A percentile compares a stretch with the other conserved stretches of the same genome.
These are phyloP conservation scores for Ips typographus DNA, from an alignment of 1,140 invertebrate genomes.

Conservation along the genomic window DNA sequence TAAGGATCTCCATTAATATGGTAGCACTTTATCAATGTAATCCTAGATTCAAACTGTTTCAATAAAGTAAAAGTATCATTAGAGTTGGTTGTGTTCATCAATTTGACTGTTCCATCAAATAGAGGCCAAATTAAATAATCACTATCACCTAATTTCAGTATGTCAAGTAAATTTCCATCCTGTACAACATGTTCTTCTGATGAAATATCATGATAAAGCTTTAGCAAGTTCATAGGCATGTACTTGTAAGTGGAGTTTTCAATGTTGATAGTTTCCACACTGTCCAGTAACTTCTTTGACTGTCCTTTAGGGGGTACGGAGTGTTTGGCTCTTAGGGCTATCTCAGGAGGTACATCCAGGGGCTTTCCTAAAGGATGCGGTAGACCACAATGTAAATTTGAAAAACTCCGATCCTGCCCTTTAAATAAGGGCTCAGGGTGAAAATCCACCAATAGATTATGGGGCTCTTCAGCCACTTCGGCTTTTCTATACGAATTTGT, in stretches of 20 bases:
- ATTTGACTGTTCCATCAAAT: slow-evolving; percentile 1
- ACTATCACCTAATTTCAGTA: neutral
- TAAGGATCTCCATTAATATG: too few relatives aligned
- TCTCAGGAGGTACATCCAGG: neutral
- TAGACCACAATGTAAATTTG: slow-evolving; percentile 5
- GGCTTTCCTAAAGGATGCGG: slow-evolving; percentile 16
- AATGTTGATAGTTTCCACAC: neutral
- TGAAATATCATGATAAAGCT: slow-evolving; percentile 21
- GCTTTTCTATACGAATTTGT: slow-evolving; percentile 13
- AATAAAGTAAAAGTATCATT: too few relatives aligned
- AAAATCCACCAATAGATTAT: slow-evolving; percentile 25
- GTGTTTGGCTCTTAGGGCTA: too few relatives aligned
- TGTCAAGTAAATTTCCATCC: slow-evolving; percentile 17
- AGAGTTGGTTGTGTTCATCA: neutral
- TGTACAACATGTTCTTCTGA: slow-evolving; percentile 8
- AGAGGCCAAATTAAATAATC: slow-evolving; percentile 17
- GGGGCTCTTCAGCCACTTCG: slow-evolving; percentile 15
- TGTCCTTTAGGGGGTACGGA: neutral
- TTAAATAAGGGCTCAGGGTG: slow-evolving; percentile 15
- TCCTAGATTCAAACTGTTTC: too few relatives aligned
- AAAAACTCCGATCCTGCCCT: neutral
- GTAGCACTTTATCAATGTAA: too few relatives aligned
- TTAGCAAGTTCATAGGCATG: slow-evolving; percentile 19
- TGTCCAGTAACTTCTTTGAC: neutral
- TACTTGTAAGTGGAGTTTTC: slow-evolving; percentile 5